A percentile compares a stretch with the other conserved stretches of the same genome.
phyloP scores from a whole-genome alignment of 2,113 vertebrate species.

The Nycticorax nycticorax region DNA sequence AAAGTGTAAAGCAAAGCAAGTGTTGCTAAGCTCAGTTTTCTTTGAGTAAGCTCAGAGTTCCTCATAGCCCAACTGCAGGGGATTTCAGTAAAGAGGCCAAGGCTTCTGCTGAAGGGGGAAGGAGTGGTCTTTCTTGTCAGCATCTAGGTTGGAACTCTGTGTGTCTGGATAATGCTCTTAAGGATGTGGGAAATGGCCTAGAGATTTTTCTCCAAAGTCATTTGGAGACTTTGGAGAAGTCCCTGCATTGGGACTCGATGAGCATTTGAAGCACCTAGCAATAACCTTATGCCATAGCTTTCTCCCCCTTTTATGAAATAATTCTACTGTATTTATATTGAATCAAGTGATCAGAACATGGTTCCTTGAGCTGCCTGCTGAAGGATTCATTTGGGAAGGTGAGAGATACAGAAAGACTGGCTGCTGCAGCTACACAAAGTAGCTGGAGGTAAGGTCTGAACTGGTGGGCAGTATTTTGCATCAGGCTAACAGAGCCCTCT shows the following conservation, averaged over 20 bases:
- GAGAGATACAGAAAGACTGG: not conserved
- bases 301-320: not conserved
- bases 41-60: not conserved
- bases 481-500: not conserved
- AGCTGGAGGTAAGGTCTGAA: not conserved
- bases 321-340: not conserved
- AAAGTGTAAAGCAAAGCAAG: not conserved
- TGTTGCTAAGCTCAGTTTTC: not conserved
- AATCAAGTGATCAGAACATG: not conserved
- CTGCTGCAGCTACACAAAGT: not conserved
- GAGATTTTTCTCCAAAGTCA: not conserved
- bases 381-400: not conserved
- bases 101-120: not conserved
- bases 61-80: not conserved
- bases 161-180: not conserved
- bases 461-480: not conserved
- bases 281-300: accelerated
- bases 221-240: not conserved
- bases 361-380: not conserved
- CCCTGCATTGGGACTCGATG: not conserved
- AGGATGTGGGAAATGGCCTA: not conserved
- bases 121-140: not conserved
- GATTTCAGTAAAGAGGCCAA: not conserved
- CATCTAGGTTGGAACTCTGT: not conserved
- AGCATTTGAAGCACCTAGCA: not conserved